A percentile compares a stretch with the other conserved stretches of the same genome.
These are phyloP conservation scores for Nothobranchius furzeri DNA, from an alignment of 2,113 vertebrate genomes.

Conservation along the genomic window DNA sequence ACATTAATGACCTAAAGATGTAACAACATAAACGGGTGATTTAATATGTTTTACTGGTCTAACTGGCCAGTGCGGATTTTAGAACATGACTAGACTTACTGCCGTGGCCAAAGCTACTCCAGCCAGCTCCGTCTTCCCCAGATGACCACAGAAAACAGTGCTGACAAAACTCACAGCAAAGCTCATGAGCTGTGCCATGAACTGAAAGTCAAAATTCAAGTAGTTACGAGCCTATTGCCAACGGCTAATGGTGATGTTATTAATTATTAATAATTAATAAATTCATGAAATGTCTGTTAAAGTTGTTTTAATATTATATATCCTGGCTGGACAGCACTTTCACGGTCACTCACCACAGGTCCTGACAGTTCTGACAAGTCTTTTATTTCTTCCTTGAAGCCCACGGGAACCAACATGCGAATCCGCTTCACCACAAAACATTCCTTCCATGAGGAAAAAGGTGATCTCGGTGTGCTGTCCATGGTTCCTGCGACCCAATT, in stretches of 20 bases:
- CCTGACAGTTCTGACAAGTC: constrained; percentile 49
- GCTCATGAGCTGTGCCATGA: constrained; percentile 81
- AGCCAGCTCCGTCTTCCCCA: constrained; percentile 86
- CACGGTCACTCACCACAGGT: constrained; percentile 66
- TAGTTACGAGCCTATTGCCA: too few species aligned
- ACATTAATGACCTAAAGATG: constrained; percentile 86
- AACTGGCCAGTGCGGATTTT: not conserved
- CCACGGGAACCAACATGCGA: constrained; percentile 46
- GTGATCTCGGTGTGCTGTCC: not conserved
- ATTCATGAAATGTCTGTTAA: too few species aligned
- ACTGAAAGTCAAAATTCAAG: constrained; percentile 59
- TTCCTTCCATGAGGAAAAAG: not conserved
- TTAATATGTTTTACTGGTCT: not conserved
- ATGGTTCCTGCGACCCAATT: constrained; percentile 6
- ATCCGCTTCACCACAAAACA: constrained; percentile 7
- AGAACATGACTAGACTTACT: constrained; percentile 71
- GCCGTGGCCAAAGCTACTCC: constrained; percentile 85
- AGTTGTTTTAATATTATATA: too few species aligned
- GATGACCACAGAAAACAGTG: constrained; percentile 91
- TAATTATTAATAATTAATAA: too few species aligned
- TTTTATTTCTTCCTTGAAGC: constrained; percentile 59
- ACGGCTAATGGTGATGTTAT: too few species aligned
- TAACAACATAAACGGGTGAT: not conserved
- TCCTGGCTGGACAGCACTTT: too few species aligned
- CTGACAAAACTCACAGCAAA: constrained; percentile 87